Evolutionary conservation across 1,140 invertebrate species (phyloP).

Genomic region (Lordiphosa mommai): DNA sequence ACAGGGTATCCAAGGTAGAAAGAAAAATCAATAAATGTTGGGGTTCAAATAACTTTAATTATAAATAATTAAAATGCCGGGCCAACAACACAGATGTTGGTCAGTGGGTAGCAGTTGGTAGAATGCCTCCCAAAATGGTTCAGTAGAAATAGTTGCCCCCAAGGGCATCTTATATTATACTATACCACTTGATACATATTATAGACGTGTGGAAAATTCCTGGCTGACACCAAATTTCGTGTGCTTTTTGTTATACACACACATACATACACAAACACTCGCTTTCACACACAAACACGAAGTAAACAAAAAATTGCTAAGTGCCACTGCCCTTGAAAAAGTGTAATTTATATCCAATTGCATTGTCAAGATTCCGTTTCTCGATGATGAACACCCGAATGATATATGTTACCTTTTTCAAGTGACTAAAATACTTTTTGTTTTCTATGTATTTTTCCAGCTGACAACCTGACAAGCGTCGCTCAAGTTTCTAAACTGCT

Average conservation of each 20-base stretch:
- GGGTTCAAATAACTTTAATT: slow-evolving; percentile 26
- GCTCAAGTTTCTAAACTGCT: slow-evolving; percentile 35
- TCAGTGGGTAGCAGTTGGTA: slow-evolving; percentile 4
- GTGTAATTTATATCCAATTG: neutral
- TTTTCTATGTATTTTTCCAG: neutral
- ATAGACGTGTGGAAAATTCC: slow-evolving; percentile 31
- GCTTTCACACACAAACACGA: neutral
- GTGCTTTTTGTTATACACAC: slow-evolving; percentile 13
- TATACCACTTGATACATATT: neutral
- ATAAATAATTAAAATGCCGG: slow-evolving; percentile 39
- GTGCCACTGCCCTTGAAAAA: neutral
- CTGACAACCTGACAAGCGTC: slow-evolving; percentile 1
- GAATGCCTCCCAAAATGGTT: slow-evolving; percentile 20
- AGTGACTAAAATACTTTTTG: neutral
- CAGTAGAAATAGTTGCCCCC: slow-evolving; percentile 52
- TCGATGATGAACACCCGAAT: too few relatives aligned
- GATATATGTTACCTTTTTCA: neutral
- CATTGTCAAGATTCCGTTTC: too few relatives aligned
- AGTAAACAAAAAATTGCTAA: slow-evolving; percentile 21
- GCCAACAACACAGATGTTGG: neutral
- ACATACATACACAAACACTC: neutral
- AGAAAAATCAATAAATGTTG: slow-evolving; percentile 47
- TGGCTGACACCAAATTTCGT: slow-evolving; percentile 13
- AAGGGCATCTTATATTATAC: too few relatives aligned
- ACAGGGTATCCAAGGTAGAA: slow-evolving; percentile 1